These are phyloP conservation scores for Orius insidiosus DNA, from an alignment of 1,140 invertebrate species.

Conservation along the genomic window DNA sequence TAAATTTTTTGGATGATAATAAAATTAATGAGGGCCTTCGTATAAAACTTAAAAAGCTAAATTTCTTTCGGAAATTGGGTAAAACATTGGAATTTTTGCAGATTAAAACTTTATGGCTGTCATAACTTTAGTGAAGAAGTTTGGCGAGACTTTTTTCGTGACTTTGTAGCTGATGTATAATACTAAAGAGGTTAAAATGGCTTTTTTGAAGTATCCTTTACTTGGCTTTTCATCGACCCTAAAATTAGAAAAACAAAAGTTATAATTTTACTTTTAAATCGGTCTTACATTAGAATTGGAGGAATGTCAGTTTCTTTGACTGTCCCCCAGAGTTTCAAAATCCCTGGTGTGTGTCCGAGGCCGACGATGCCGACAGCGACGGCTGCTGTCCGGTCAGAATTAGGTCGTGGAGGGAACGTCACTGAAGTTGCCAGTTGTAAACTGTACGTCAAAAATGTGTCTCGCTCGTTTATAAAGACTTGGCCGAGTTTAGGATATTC, in stretches of 20 bases:
- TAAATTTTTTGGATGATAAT: too few relatives aligned
- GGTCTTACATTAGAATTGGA: slow-evolving; percentile 24
- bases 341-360: slow-evolving; percentile 80
- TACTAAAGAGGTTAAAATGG: too few relatives aligned
- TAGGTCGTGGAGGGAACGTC: not conserved
- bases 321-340: slow-evolving; percentile 66
- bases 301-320: slow-evolving; percentile 34
- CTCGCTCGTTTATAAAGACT: slow-evolving; percentile 88
- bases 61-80: too few relatives aligned
- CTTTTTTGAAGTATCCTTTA: too few relatives aligned
- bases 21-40: too few relatives aligned
- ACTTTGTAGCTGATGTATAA: too few relatives aligned
- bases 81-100: too few relatives aligned
- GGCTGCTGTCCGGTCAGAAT: slow-evolving; percentile 12
- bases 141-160: too few relatives aligned
- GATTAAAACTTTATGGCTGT: too few relatives aligned
- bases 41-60: too few relatives aligned
- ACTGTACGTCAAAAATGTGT: slow-evolving; percentile 78
- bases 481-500: slow-evolving; percentile 78
- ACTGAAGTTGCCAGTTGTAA: slow-evolving; percentile 51
- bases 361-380: slow-evolving; percentile 88
- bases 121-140: too few relatives aligned
- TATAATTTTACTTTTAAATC: not conserved
- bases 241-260: slow-evolving; percentile 9
- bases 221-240: too few relatives aligned